Evolutionary conservation across 2,113 vertebrate species (phyloP), one percentile per base, ranked within the genome.

Genomic region (Drymodes brunneopygia): DNA sequence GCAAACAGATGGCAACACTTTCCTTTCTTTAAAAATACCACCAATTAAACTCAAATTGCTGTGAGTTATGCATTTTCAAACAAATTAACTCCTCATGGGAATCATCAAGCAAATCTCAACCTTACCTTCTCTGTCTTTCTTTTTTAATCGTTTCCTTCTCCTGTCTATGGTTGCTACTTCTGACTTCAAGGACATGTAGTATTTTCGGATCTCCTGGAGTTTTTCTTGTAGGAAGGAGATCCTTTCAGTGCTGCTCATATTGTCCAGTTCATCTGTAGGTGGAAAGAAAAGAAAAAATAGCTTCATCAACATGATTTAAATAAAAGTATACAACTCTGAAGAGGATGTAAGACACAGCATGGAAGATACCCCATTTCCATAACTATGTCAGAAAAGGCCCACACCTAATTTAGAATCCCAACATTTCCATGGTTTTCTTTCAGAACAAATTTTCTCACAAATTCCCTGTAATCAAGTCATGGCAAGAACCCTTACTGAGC

Each of bases 111-210:
- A 94, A 71, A 88, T 64, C 31, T 71, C 38, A 29, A 36, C 72
- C 45, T 97, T 97, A 99, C 99, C 99, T 99, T 99, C 99, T 98
- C 99, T 97, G 93, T 99, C 99, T 93, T 99, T 99, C 99, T 99
- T 99, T 98, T 99, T 99, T 87, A 99, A 98, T 83, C 99, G 97
- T 94, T 99, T 99, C 95, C 99, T 98, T 86, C 99, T 98, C 69
- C 99, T 98, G 97, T 99, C 99, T 90, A 99, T 99, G 80, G 99
- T 99, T 22, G 99, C 99, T 93, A 99, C 99, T 98, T 99, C 99
- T 7, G 99, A 99, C 97, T 99, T 99, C 94, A 99, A 96, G 67
- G 98, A 99, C 99, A 99, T 99, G 97, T 99, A 99, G 83, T 99
- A 99, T 97, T 99, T 99, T 93, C 99, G 98, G 96, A 99, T 99